phyloP scores from a whole-genome alignment of 2,888 invertebrate genomes.

The Papilio demoleus region DNA sequence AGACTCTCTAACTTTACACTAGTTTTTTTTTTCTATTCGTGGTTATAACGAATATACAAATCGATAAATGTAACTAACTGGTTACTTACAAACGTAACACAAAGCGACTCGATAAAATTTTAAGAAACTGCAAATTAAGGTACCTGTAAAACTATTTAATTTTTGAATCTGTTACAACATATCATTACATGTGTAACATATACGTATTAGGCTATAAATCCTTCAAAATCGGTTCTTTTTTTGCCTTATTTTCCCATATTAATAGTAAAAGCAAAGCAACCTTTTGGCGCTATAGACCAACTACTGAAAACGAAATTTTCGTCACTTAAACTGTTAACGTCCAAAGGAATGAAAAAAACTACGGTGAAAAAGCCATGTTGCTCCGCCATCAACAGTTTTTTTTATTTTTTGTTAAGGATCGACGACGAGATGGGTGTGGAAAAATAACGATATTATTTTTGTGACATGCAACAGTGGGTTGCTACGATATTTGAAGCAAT shows the following conservation, averaged over 20 bases:
- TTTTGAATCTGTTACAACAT: neutral
- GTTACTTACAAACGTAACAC: neutral
- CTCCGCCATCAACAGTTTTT: neutral
- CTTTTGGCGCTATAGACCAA: no score
- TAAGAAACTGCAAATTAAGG: no score
- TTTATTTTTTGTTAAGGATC: neutral
- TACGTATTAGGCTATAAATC: no score
- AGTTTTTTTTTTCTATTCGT: neutral
- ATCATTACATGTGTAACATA: no score
- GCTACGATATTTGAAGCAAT: neutral
- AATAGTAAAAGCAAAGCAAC: neutral
- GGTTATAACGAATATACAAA: no score
- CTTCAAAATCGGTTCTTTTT: no score
- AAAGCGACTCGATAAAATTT: neutral
- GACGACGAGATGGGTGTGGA: neutral
- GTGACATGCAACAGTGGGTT: neutral
- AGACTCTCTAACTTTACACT: neutral
- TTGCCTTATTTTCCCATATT: no score
- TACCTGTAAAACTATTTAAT: neutral
- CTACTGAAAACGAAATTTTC: neutral
- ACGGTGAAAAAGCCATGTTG: neutral
- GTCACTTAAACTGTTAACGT: neutral
- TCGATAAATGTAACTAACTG: neutral
- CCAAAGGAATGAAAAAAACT: neutral
- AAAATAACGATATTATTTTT: slow-evolving; percentile 1